A percentile compares a stretch with the other conserved stretches of the same genome.
Conservation (phyloP, 2,113 vertebrate genomes). For the Globicephala melas region DNA sequence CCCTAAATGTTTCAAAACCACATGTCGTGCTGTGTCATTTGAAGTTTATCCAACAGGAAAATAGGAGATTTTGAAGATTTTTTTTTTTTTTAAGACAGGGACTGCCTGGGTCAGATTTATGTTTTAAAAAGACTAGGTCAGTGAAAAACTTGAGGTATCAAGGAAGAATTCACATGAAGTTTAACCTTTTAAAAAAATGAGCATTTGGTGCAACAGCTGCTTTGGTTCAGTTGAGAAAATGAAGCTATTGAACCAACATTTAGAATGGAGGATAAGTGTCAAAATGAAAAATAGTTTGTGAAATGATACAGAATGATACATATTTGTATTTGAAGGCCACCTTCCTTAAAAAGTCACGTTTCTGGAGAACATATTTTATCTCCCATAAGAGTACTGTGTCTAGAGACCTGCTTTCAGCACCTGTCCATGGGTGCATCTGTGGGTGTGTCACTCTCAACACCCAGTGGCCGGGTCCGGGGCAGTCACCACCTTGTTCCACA, state of each 20-base stretch:
- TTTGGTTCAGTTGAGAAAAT: neutral
- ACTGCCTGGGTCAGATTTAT: neutral
- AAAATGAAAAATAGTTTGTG: neutral
- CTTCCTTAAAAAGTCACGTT: neutral
- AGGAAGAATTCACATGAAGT: neutral
- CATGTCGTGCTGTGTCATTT: neutral
- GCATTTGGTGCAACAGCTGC: neutral
- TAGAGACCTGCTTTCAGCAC: neutral
- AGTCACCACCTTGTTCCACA: neutral
- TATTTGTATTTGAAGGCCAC: neutral
- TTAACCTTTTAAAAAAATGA: neutral
- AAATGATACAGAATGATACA: neutral
- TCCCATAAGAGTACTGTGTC: neutral
- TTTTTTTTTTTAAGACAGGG: neutral
- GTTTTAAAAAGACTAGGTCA: neutral
- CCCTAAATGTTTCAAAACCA: neutral
- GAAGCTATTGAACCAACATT: neutral
- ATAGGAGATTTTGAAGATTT: neutral
- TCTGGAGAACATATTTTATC: neutral
- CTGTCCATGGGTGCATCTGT: accelerated
- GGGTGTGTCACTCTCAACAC: accelerated
- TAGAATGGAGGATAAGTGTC: neutral
- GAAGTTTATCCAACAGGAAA: neutral
- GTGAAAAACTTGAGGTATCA: neutral
- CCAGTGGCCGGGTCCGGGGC: accelerated